These are phyloP conservation scores for Drosophila borborema DNA, from an alignment of 2,888 invertebrate genomes.

Conservation along the genomic window DNA sequence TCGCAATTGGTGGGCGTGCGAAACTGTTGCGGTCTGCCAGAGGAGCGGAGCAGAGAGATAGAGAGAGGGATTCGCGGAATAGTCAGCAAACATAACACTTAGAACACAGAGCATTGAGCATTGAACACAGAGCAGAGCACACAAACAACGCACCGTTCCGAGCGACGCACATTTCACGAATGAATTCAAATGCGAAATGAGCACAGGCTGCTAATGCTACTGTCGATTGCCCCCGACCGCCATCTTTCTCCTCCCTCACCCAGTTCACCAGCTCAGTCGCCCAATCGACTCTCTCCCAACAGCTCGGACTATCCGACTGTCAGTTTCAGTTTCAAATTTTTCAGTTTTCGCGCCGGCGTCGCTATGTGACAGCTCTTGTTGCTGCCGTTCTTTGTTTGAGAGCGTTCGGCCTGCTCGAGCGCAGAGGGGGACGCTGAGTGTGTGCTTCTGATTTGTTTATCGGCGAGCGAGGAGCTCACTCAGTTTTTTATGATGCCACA, in stretches of 20 bases:
- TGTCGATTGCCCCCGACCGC: constrained; percentile 10
- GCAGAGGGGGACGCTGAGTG: constrained; percentile 7
- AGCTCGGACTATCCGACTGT: constrained; percentile 31
- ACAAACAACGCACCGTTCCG: constrained; percentile 59
- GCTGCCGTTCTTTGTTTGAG: constrained; percentile 9
- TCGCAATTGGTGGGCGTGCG: constrained; percentile 22
- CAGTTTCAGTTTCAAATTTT: constrained; percentile 46
- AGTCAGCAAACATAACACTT: constrained; percentile 51
- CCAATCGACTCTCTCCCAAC: constrained; percentile 4
- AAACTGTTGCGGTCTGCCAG: constrained; percentile 19
- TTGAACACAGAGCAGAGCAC: constrained; percentile 9
- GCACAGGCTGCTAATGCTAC: constrained; percentile 50
- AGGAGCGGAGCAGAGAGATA: not conserved
- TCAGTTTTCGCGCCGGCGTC: constrained; percentile 50
- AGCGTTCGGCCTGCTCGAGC: not conserved
- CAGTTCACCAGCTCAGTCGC: not conserved
- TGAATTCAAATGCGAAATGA: constrained; percentile 79
- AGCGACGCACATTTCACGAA: constrained; percentile 78
- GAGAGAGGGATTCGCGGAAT: constrained; percentile 1
- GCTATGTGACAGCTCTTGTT: constrained; percentile 26
- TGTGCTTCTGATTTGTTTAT: constrained; percentile 68
- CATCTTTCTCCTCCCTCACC: not conserved
- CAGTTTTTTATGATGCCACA: constrained; percentile 22
- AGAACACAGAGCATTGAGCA: constrained; percentile 15
- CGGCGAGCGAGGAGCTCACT: constrained; percentile 36